Conservation (phyloP, 2,797 vertebrate genomes). For the Fistularia tabacaria region DNA sequence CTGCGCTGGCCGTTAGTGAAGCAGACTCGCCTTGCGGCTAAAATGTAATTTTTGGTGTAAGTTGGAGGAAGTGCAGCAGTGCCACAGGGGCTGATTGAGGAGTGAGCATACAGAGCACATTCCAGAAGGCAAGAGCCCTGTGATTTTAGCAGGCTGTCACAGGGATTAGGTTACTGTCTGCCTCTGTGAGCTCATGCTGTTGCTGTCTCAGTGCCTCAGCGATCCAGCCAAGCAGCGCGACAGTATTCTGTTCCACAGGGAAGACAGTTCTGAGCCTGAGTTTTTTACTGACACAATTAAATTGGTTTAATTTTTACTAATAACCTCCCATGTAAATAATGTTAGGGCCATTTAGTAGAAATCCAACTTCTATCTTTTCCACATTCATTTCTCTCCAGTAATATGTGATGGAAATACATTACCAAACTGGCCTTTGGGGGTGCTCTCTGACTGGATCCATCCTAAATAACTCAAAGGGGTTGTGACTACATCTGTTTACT, state of each 20-base stretch:
- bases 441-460: slow-evolving; percentile 29
- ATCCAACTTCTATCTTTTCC: not conserved
- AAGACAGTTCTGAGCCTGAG: not conserved
- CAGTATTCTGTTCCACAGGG: slow-evolving; percentile 22
- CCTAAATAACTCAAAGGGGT: slow-evolving; percentile 13
- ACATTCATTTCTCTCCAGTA: not conserved
- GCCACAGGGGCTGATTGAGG: slow-evolving; percentile 64
- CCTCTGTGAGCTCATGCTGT: slow-evolving; percentile 72
- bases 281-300: slow-evolving; percentile 1
- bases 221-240: slow-evolving; percentile 34
- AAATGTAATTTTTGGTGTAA: slow-evolving; percentile 54
- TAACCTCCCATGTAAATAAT: slow-evolving; percentile 1
- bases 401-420: slow-evolving; percentile 12
- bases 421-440: slow-evolving; percentile 34
- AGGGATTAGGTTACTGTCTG: slow-evolving; percentile 76
- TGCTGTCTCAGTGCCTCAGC: slow-evolving; percentile 55
- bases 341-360: not conserved
- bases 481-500: slow-evolving; percentile 46
- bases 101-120: slow-evolving; percentile 69
- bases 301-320: slow-evolving; percentile 4
- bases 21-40: slow-evolving; percentile 31
- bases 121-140: slow-evolving; percentile 74
- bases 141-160: slow-evolving; percentile 77
- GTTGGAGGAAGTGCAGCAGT: slow-evolving; percentile 57
- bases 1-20: slow-evolving; percentile 20